Evolutionary conservation across 2,113 vertebrate genomes (phyloP).

Genomic region (Toxotes chatareus): DNA sequence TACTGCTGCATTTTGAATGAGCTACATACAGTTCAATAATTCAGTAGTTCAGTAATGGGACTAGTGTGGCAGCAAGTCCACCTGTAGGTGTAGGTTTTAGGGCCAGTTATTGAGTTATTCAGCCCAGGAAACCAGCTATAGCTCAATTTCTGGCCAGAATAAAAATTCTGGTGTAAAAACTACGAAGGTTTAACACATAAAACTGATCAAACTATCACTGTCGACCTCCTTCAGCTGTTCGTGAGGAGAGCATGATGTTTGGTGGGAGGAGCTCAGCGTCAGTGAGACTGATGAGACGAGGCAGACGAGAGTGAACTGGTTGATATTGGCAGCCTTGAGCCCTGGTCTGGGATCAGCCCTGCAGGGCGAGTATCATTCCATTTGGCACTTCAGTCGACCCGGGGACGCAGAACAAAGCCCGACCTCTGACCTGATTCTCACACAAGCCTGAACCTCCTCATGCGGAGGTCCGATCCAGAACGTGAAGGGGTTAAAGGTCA

Average conservation of each 20-base stretch:
- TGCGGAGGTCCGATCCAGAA: slow-evolving; percentile 20
- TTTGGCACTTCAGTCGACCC: slow-evolving; percentile 78
- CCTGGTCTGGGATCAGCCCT: slow-evolving; percentile 48
- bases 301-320: slow-evolving; percentile 43
- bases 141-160: too few species aligned
- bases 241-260: background rate
- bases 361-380: slow-evolving; percentile 32
- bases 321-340: slow-evolving; percentile 52
- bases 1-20: too few species aligned
- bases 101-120: too few species aligned
- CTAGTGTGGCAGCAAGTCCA: too few species aligned
- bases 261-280: slow-evolving; percentile 14
- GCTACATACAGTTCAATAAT: too few species aligned
- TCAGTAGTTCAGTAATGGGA: too few species aligned
- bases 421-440: slow-evolving; percentile 13
- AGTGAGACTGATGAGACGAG: slow-evolving; percentile 32
- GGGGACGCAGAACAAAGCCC: background rate
- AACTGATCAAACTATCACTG: too few species aligned
- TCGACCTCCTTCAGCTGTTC: background rate
- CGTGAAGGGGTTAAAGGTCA: background rate
- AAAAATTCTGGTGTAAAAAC: too few species aligned
- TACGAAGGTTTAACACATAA: too few species aligned
- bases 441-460: background rate
- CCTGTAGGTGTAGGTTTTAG: too few species aligned
- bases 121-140: too few species aligned